phyloP scores from a whole-genome alignment of 35 echinoderm and acorn worm genomes.

The Strongylocentrotus purpuratus region DNA sequence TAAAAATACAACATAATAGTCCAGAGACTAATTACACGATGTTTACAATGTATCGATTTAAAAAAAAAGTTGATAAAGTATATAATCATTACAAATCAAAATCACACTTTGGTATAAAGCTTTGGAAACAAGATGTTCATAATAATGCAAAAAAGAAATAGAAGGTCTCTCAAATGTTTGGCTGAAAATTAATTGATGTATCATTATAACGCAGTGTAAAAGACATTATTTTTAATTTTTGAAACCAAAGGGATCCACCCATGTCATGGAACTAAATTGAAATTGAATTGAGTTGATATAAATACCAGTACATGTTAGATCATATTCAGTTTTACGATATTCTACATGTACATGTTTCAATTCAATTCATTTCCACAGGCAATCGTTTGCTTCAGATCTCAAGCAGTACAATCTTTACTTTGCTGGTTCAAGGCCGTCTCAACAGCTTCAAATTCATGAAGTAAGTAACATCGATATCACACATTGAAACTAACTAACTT shows the following conservation, averaged over 20 bases:
- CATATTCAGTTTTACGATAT: no score
- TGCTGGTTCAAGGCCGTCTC: slow-evolving; percentile 29
- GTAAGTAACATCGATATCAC: neutral
- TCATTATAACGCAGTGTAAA: neutral
- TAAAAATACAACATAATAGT: no score
- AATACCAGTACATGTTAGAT: no score
- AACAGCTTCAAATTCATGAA: slow-evolving; percentile 59
- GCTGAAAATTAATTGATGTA: neutral
- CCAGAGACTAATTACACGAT: no score
- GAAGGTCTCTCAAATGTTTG: neutral
- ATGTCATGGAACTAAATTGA: no score
- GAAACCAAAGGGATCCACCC: no score
- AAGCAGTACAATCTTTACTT: slow-evolving; percentile 57
- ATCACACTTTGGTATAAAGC: neutral
- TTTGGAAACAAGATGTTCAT: neutral
- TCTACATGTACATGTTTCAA: neutral
- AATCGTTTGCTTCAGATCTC: slow-evolving; percentile 2
- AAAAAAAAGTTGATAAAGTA: neutral
- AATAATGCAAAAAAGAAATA: neutral
- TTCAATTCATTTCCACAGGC: slow-evolving; percentile 41
- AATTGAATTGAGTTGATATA: no score
- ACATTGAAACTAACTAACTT: neutral
- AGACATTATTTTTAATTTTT: no score
- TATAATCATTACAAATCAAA: neutral
- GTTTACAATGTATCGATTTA: neutral